Conservation (phyloP, 2,113 vertebrate genomes). For the Dermatemys mawii region DNA sequence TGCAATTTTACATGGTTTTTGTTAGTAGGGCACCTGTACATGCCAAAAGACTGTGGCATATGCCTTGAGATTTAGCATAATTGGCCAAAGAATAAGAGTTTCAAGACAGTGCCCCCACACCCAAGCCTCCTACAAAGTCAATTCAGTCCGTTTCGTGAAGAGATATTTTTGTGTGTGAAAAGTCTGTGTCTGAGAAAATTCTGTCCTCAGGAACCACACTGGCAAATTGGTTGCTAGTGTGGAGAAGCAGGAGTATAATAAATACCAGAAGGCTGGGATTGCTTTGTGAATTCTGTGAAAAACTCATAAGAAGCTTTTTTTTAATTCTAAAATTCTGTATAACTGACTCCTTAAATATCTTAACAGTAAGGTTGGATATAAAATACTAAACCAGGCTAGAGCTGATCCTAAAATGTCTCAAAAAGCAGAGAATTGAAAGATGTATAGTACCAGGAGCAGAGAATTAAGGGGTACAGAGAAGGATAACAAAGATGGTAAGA, state of each 20-base stretch:
- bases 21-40: neutral
- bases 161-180: neutral
- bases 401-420: neutral
- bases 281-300: neutral
- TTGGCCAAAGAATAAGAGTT: neutral
- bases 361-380: neutral
- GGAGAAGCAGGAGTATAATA: neutral
- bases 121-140: neutral
- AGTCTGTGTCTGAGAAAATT: neutral
- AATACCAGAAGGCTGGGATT: neutral
- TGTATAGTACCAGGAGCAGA: neutral
- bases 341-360: neutral
- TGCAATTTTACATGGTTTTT: neutral
- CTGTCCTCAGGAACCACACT: neutral
- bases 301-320: neutral
- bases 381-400: neutral
- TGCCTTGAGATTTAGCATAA: neutral
- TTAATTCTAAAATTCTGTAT: neutral
- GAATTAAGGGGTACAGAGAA: neutral
- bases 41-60: neutral
- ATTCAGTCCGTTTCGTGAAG: neutral
- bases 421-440: neutral
- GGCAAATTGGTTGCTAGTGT: neutral
- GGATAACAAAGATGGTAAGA: constrained; percentile 1
- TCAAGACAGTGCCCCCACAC: neutral